Evolutionary conservation across 2,113 vertebrate genomes (phyloP), one percentile per base, ranked within the genome.

Genomic region (Vombatus ursinus): DNA sequence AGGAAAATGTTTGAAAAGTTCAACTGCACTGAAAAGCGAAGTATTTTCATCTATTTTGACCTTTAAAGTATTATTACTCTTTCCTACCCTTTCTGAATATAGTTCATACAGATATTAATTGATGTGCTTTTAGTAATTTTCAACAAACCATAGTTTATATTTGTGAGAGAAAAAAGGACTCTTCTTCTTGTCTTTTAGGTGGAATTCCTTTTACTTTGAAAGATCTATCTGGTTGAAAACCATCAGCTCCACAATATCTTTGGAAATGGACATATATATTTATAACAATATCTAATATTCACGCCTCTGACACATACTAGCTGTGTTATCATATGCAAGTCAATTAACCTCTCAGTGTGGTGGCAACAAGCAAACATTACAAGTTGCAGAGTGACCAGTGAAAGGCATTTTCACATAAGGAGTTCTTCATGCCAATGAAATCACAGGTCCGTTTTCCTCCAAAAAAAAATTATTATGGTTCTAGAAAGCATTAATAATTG

Each of bases 111-210:
- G 26, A 57, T 10, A 57, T 57, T 28, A 57, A 57, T 57, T 57
- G 54, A 57, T 57, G 22, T 57, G 51, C 31, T 90, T 92, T 91
- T 53, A 53, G 89, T 50, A 68, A 31, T 28, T 25, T 57, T 31
- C 50, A 94, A 77, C 37, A 94, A 49, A 23, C 61, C 94, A 89
- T 84, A 52, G 28, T 54, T 93, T 92, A 92, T 11, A 97, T 52
- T 49, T 51, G 84, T 28, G 50, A 26, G 77, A 77, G 48, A 91
- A 93, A 57, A 50, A 93, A 94, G 19, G 47, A 53, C 49, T 6
- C 22, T 28, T 91, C 37, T 91, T 91, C 57, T 28, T 51, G 9
- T 22, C 44, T 50, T 48, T 90, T n/a, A 91, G 28, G n/a, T 89
- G 52, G 47, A 48, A 24, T 53, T 8, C 53, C 77, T 77, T 92